Percentiles rank a stretch among this genome's conserved stretches.
Conservation (phyloP, 2,113 vertebrate genomes). For the Illadopsis cleaveri region DNA sequence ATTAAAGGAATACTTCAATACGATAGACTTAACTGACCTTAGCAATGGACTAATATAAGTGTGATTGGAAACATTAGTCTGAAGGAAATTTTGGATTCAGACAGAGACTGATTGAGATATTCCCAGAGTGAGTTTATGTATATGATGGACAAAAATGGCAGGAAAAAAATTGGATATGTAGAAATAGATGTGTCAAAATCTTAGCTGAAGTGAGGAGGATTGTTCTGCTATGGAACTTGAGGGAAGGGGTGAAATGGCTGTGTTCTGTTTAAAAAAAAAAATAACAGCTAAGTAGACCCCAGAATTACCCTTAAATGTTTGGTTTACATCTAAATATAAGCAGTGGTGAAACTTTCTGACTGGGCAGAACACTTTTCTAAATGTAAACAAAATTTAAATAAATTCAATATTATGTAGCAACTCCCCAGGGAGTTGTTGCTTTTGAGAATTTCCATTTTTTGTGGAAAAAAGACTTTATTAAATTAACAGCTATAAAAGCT, state of each 20-base stretch:
- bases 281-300: background rate
- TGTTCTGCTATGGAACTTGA: background rate
- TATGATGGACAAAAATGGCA: background rate
- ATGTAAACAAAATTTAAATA: background rate
- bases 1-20: background rate
- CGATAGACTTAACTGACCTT: background rate
- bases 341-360: background rate
- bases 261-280: background rate
- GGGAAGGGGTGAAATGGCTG: background rate
- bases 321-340: background rate
- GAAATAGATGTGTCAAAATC: background rate
- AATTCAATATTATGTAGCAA: background rate
- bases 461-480: background rate
- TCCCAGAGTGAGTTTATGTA: background rate
- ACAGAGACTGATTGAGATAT: background rate
- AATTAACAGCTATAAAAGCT: accelerated
- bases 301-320: background rate
- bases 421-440: background rate
- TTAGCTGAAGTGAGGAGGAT: background rate
- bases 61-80: background rate
- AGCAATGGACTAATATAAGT: background rate
- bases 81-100: background rate
- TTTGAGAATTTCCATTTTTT: background rate
- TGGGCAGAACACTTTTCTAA: background rate
- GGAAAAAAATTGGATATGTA: background rate